Evolutionary conservation across 2,113 vertebrate species (phyloP).

Genomic region (Anthoscopus minutus): DNA sequence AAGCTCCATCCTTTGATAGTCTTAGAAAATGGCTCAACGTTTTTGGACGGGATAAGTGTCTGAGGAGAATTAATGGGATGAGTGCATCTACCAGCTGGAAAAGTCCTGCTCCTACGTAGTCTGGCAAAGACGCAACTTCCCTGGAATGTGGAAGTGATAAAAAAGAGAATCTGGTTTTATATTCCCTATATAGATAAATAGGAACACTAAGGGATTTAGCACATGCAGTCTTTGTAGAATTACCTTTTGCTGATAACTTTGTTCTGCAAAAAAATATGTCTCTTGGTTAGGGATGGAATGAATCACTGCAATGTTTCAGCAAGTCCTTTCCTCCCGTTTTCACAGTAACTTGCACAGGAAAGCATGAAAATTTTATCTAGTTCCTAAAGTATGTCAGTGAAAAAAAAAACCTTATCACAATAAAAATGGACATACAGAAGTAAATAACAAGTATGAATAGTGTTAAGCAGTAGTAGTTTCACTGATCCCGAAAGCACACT

Average conservation of each 20-base stretch:
- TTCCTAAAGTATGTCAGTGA: neutral
- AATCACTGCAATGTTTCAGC: neutral
- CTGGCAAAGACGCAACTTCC: neutral
- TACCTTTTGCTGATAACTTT: neutral
- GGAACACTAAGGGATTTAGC: neutral
- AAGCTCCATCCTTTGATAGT: neutral
- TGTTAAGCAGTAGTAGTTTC: neutral
- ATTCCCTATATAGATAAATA: neutral
- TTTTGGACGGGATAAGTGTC: neutral
- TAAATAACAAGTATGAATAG: neutral
- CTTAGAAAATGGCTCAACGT: neutral
- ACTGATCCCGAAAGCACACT: neutral
- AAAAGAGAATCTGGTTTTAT: neutral
- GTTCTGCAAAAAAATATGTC: neutral
- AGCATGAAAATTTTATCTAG: neutral
- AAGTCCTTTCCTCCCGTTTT: neutral
- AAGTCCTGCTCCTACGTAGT: neutral
- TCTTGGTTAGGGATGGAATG: neutral
- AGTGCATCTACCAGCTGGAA: neutral
- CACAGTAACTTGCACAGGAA: neutral
- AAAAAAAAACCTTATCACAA: neutral
- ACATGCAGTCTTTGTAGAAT: neutral
- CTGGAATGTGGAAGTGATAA: neutral
- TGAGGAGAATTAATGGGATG: neutral
- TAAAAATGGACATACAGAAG: neutral